Conservation (phyloP, 2,888 invertebrate species). For the Andrena praecox region DNA sequence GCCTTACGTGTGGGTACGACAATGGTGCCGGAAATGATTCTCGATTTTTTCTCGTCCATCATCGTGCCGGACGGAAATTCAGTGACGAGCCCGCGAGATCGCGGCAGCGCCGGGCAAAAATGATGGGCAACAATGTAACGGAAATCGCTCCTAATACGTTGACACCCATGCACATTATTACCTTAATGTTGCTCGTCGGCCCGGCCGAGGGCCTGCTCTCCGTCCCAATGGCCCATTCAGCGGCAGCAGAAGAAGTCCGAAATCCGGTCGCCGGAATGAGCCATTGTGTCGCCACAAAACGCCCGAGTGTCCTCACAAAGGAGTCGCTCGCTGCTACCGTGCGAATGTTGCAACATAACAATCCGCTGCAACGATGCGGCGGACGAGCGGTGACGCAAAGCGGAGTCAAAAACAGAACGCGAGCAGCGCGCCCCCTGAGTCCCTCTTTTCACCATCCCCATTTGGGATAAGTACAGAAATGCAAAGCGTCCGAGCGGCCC, state of each 20-base stretch:
- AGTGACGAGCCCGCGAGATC: background rate
- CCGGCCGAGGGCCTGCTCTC: conserved; percentile 44
- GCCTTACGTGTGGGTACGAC: conserved; percentile 30
- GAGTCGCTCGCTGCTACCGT: conserved; percentile 66
- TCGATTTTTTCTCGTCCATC: conserved; percentile 31
- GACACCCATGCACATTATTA: conserved; percentile 75
- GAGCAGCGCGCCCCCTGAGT: background rate
- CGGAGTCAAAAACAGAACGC: conserved; percentile 39
- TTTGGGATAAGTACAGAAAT: conserved; percentile 2
- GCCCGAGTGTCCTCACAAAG: conserved; percentile 59
- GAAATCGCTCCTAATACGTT: conserved; percentile 74
- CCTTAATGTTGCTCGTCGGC: conserved; percentile 62
- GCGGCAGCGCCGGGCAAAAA: conserved; percentile 1
- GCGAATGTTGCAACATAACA: conserved; percentile 64
- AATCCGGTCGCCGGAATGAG: conserved; percentile 76
- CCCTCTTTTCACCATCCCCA: conserved; percentile 7
- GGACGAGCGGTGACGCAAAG: conserved; percentile 57
- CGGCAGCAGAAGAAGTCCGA: conserved; percentile 64
- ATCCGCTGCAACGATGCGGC: conserved; percentile 64
- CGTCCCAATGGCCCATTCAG: conserved; percentile 72
- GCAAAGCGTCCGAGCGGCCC: background rate
- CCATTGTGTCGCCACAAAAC: conserved; percentile 70
- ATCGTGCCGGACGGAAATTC: background rate
- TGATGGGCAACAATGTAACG: conserved; percentile 70
- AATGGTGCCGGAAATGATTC: conserved; percentile 56